Evolutionary conservation across 2,113 vertebrate species (phyloP).

Genomic region (human (Homo sapiens)): DNA sequence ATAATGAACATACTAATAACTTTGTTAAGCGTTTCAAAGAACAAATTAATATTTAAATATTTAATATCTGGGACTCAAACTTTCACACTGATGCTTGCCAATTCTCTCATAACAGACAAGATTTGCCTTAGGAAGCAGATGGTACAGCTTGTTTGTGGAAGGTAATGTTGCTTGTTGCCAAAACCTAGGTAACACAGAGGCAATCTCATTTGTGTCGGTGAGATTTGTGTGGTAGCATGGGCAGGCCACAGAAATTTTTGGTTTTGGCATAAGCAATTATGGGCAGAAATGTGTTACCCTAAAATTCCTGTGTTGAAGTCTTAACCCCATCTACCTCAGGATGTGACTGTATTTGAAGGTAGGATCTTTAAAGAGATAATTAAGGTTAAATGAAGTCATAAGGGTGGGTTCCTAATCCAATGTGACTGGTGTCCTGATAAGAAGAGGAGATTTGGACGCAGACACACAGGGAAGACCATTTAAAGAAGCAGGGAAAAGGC

Average conservation of each 20-base stretch:
- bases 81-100: slow-evolving; percentile 55
- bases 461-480: background rate
- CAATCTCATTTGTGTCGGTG: background rate
- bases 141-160: background rate
- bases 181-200: background rate
- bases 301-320: background rate
- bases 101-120: slow-evolving; percentile 30
- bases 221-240: background rate
- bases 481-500: background rate
- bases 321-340: background rate
- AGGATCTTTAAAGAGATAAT: background rate
- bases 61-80: slow-evolving; percentile 59
- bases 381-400: background rate
- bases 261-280: background rate
- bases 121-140: slow-evolving; percentile 44
- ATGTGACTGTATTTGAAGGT: background rate
- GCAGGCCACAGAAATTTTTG: background rate
- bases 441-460: background rate
- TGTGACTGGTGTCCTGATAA: background rate
- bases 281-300: background rate
- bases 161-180: slow-evolving; percentile 5
- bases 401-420: background rate
- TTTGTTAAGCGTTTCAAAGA: slow-evolving; percentile 59
- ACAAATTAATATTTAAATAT: slow-evolving; percentile 70
- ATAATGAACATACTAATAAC: slow-evolving; percentile 46